Evolutionary conservation across 2,113 vertebrate species (phyloP).

Genomic region (Calonectris borealis): DNA sequence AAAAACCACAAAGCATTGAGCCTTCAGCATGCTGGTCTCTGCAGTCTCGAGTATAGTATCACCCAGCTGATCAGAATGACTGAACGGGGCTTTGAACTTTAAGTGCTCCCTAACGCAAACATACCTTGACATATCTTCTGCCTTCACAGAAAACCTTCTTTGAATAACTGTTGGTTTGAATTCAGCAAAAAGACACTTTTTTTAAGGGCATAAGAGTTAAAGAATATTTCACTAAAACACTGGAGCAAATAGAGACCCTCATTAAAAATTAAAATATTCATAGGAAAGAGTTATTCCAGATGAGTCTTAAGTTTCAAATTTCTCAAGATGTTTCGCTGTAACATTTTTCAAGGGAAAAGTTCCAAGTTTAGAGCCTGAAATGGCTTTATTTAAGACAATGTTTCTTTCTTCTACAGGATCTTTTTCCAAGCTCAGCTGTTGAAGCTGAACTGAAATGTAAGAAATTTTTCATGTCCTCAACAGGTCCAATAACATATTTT

Average conservation of each 20-base stretch:
- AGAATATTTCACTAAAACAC: neutral
- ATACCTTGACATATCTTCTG: neutral
- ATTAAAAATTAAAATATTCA: neutral
- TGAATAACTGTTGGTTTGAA: neutral
- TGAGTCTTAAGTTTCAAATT: neutral
- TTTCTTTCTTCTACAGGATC: conserved; percentile 18
- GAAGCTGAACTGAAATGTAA: neutral
- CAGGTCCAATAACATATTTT: neutral
- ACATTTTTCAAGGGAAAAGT: neutral
- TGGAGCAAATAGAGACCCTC: neutral
- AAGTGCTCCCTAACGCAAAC: neutral
- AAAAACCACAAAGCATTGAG: neutral
- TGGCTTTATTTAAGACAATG: conserved; percentile 15
- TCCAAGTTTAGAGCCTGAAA: conserved; percentile 5
- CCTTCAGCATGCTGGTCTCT: neutral
- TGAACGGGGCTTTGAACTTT: neutral
- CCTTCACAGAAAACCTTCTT: neutral
- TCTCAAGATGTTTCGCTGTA: neutral
- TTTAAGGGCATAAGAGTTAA: neutral
- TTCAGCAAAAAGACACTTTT: neutral
- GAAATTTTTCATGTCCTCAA: neutral
- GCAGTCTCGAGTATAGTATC: neutral
- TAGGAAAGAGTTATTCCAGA: neutral
- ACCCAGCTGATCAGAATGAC: neutral
- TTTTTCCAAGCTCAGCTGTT: neutral